Conservation (phyloP, 2,113 vertebrate genomes). For the Eptatretus burgeri region DNA sequence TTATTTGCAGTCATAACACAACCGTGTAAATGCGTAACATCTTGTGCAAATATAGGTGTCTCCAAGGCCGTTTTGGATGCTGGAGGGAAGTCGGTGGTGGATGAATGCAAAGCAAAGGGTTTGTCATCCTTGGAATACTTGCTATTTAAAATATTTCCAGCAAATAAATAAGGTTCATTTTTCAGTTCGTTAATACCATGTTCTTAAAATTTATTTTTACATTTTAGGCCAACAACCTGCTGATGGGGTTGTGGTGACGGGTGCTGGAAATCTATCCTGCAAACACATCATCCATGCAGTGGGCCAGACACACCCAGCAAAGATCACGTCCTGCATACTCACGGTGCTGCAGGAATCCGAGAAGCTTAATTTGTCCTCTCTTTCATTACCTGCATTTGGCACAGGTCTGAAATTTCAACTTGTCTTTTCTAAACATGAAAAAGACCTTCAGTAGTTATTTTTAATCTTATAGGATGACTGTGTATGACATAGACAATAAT, state of each 20-base stretch:
- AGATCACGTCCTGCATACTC: slow-evolving; percentile 2
- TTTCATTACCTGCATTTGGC: slow-evolving; percentile 1
- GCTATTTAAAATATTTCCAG: too few relatives aligned
- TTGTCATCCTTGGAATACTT: too few relatives aligned
- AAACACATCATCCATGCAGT: neutral
- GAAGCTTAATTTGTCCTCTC: neutral
- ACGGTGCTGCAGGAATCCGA: slow-evolving; percentile 1
- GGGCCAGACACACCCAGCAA: slow-evolving; percentile 1
- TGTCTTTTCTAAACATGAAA: too few relatives aligned
- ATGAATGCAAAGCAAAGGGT: neutral
- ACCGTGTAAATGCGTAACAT: too few relatives aligned
- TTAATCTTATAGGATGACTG: too few relatives aligned
- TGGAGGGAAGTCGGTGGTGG: slow-evolving; percentile 4
- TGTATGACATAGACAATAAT: too few relatives aligned
- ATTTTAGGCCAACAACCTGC: neutral
- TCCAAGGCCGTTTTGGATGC: neutral
- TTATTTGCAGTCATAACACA: too few relatives aligned
- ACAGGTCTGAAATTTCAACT: neutral
- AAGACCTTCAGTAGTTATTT: too few relatives aligned
- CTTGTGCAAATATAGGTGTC: neutral
- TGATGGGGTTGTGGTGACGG: slow-evolving; percentile 2
- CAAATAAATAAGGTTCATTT: too few relatives aligned
- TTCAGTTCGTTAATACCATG: too few relatives aligned
- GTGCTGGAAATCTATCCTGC: neutral
- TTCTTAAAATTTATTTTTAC: too few relatives aligned